Evolutionary conservation across 2,113 vertebrate species (phyloP).

Genomic region (Reinhardtius hippoglossoides): DNA sequence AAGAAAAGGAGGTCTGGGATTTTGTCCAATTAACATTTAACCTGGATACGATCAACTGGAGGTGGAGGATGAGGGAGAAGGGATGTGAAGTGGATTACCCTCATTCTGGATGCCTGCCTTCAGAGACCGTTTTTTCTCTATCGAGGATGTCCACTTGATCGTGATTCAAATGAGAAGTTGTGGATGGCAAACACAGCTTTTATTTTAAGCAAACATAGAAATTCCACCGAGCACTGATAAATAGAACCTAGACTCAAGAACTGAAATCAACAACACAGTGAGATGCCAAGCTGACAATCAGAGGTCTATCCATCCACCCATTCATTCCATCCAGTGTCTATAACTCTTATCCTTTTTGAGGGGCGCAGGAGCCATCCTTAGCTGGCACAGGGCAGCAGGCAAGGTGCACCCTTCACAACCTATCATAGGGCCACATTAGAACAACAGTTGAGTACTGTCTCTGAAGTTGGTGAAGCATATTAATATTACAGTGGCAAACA

Average conservation of each 20-base stretch:
- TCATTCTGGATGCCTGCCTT: conserved; percentile 11
- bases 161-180: conserved; percentile 13
- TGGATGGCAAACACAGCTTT: not conserved
- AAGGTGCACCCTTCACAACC: too few species aligned
- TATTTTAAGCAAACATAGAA: not conserved
- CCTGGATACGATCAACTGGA: conserved; percentile 42
- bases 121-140: conserved; percentile 5
- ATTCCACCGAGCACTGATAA: not conserved
- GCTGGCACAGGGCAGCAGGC: too few species aligned
- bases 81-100: conserved; percentile 36
- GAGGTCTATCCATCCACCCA: conserved; percentile 10
- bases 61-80: conserved; percentile 24
- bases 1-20: conserved; percentile 41
- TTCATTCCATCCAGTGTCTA: too few species aligned
- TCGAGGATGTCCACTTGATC: not conserved
- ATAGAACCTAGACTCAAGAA: not conserved
- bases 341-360: too few species aligned
- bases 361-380: too few species aligned
- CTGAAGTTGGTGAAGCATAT: too few species aligned
- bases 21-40: conserved; percentile 62
- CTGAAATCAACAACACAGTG: conserved; percentile 14
- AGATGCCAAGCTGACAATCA: conserved; percentile 41
- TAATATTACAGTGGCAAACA: too few species aligned
- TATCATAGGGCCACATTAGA: too few species aligned
- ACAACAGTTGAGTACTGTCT: too few species aligned